A percentile compares a stretch with the other conserved stretches of the same genome.
Evolutionary conservation across 2,888 invertebrate genomes (phyloP).

Genomic region (Drymonia ruficornis): DNA sequence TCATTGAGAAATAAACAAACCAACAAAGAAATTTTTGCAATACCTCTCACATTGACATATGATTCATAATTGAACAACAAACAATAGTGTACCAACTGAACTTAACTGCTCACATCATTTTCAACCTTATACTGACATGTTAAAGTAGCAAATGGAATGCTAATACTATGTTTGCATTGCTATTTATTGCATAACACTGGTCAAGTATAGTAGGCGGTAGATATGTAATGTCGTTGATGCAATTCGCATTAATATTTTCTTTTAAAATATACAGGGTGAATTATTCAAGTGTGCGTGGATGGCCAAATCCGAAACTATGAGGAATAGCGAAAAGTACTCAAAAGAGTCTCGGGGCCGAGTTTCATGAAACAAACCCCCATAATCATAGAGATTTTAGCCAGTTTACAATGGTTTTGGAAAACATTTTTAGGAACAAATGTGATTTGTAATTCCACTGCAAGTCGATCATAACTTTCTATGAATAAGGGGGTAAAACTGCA

Average conservation of each 20-base stretch:
- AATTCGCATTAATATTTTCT: not conserved
- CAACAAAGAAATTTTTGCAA: conserved; percentile 36
- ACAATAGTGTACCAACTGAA: not conserved
- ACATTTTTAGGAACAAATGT: no score
- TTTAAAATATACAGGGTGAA: not conserved
- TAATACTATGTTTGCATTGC: not conserved
- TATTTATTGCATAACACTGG: not conserved
- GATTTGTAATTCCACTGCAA: no score
- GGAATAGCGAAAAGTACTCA: no score
- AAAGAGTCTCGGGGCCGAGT: no score
- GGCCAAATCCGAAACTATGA: no score
- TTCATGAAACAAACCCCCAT: no score
- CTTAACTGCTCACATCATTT: not conserved
- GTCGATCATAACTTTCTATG: no score
- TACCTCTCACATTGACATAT: conserved; percentile 26
- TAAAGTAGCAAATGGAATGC: not conserved
- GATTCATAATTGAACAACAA: conserved; percentile 20
- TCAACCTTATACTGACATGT: not conserved
- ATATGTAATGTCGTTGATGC: not conserved
- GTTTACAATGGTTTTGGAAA: no score
- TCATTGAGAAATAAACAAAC: conserved; percentile 33
- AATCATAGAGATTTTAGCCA: no score
- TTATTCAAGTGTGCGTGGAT: no score
- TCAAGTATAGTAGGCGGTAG: conserved; percentile 1
- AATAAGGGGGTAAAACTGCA: no score